These are phyloP conservation scores for Lethocerus indicus DNA, from an alignment of 1,140 invertebrate species.

Conservation along the genomic window DNA sequence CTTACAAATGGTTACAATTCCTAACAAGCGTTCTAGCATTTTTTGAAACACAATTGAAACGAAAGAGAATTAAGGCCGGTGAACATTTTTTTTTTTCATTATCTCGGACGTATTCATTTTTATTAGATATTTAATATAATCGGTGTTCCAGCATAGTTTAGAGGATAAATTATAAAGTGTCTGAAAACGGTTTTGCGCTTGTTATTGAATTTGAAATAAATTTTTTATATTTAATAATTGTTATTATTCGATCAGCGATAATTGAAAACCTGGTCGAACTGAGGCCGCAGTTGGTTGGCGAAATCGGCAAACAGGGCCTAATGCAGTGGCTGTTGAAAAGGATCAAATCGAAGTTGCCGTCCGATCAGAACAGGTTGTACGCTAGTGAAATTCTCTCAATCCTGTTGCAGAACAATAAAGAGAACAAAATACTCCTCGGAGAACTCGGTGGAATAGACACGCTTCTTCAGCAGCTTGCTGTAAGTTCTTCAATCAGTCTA, in stretches of 20 bases:
- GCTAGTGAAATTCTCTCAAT: constrained; percentile 92
- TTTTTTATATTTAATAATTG: constrained; percentile 21
- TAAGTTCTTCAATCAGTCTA: constrained; percentile 28
- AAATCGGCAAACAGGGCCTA: constrained; percentile 77
- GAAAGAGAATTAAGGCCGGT: too few species aligned
- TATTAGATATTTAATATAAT: too few species aligned
- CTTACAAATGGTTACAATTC: too few species aligned
- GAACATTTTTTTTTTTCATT: too few species aligned
- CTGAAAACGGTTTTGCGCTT: too few species aligned
- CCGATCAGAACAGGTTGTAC: constrained; percentile 94
- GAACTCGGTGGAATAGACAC: constrained; percentile 94
- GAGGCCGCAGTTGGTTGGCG: constrained; percentile 59
- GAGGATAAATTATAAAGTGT: not conserved
- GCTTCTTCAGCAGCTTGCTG: constrained; percentile 83
- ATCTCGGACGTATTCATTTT: too few species aligned
- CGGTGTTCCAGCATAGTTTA: not conserved
- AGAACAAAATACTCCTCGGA: constrained; percentile 68
- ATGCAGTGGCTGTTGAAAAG: constrained; percentile 85
- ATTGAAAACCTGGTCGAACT: constrained; percentile 90
- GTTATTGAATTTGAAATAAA: not conserved
- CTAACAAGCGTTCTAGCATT: too few species aligned
- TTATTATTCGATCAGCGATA: too few species aligned
- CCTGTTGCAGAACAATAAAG: constrained; percentile 74
- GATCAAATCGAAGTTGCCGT: constrained; percentile 68
- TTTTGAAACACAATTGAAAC: too few species aligned